phyloP scores from a whole-genome alignment of 2,888 invertebrate species.

The Nesidiocoris tenuis region DNA sequence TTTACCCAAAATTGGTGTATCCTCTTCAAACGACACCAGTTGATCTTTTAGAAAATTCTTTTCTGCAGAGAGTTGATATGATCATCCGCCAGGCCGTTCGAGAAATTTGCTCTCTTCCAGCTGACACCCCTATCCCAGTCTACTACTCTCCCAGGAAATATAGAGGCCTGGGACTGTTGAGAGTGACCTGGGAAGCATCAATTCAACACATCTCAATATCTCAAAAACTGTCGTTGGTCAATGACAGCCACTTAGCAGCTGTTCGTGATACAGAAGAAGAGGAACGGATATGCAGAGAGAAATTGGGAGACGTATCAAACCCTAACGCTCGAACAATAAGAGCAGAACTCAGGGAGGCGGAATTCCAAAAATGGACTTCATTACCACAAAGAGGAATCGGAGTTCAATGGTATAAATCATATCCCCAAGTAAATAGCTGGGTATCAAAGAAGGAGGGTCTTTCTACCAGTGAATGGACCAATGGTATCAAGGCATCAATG shows the following conservation, averaged over 20 bases:
- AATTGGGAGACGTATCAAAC: background rate
- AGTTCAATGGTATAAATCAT: too few relatives aligned
- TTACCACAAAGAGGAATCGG: too few relatives aligned
- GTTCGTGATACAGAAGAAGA: background rate
- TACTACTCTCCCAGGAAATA: too few relatives aligned
- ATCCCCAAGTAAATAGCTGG: background rate
- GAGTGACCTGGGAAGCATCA: too few relatives aligned
- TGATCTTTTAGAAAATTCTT: background rate
- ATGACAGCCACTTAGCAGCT: too few relatives aligned
- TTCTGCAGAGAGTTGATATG: background rate
- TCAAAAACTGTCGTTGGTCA: background rate
- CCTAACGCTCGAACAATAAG: background rate
- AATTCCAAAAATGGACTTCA: background rate
- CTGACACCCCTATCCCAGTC: too few relatives aligned
- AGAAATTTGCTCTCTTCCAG: too few relatives aligned
- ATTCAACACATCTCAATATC: background rate
- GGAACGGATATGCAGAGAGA: background rate
- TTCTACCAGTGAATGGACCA: too few relatives aligned
- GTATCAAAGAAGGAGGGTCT: too few relatives aligned
- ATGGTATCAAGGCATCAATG: too few relatives aligned
- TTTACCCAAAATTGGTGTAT: background rate
- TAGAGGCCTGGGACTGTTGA: too few relatives aligned
- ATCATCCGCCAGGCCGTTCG: background rate
- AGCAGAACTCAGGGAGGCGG: background rate
- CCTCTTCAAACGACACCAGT: slow-evolving; percentile 1